Percentiles rank a stretch among this genome's conserved stretches.
Conservation (phyloP, 2,113 vertebrate genomes). For the Thomomys bottae region DNA sequence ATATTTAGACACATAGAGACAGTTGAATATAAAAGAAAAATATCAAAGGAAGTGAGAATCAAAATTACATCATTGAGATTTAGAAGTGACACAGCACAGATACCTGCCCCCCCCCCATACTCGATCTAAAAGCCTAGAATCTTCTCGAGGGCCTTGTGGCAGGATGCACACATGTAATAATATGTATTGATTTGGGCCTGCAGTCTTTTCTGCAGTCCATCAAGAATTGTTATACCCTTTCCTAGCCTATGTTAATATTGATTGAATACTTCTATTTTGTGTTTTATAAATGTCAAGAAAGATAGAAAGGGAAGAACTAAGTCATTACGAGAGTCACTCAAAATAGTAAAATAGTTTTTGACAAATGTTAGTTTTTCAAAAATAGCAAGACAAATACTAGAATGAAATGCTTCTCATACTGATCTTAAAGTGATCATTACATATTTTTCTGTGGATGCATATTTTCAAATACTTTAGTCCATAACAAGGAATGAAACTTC, state of each 20-base stretch:
- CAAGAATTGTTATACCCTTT: neutral
- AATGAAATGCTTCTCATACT: neutral
- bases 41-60: conserved; percentile 17
- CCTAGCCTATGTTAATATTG: neutral
- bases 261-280: neutral
- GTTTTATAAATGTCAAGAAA: conserved; percentile 7
- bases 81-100: neutral
- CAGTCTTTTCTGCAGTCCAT: neutral
- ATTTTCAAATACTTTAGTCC: neutral
- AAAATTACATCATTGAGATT: conserved; percentile 23
- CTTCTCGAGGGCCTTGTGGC: neutral
- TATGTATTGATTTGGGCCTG: neutral
- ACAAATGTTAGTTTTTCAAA: neutral
- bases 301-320: neutral
- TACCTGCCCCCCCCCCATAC: too few relatives aligned
- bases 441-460: neutral
- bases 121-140: conserved; percentile 8
- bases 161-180: neutral
- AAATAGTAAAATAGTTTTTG: neutral
- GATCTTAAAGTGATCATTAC: neutral
- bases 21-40: conserved; percentile 18
- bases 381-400: neutral
- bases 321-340: neutral
- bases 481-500: neutral
- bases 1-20: conserved; percentile 47